Base-by-base conservation (phyloP, 2,797 vertebrate genomes). In the Neosilurus mollespiculum region DNA sequence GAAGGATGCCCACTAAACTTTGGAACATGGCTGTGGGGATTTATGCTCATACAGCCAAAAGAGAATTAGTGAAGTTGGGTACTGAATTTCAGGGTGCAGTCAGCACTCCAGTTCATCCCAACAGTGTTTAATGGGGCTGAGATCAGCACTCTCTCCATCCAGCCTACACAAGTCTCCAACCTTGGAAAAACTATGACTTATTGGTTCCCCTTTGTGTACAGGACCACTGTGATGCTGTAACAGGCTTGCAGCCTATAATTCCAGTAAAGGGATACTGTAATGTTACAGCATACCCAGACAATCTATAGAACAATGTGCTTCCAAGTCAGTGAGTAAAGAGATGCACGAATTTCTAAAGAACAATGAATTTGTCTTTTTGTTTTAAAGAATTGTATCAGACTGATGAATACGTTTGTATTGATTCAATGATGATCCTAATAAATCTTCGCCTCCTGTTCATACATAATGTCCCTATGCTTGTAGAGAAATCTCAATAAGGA, bases 401-500 rank as follows among this genome's bases (percentile, higher is more conserved):
- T 78, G 76, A 43, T 61, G 43, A 37, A 61, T 61, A 26, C 37
- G n/a, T 71, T 49, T n/a, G 4, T 18, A 58, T 76, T 14, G 20
- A 76, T 76, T 22, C 30, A 43, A 1, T 14, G 30, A 37, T 59
- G 14, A 64, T 24, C 3, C 77, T 20, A 79, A 51, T 78, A 78
- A 79, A 79, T 79, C 59, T 18, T 10, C 58, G 51, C 22, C 22
- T 16, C 9, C n/a, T 11, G n/a, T 15, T 64, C 1, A 7, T 53
- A 59, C 30, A 61, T n/a, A n/a, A 30, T 53, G 22, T 30, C 43
- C 18, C 5, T 15, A 65, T 6, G 59, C n/a, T 24, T 49, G 22
- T 10, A 64, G n/a, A 18, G 24, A 64, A 53, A 53, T 53, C 77
- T 22, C 49, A 79, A 79, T 65, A 79, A 79, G 61, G 77, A 30